Evolutionary conservation across 2,113 vertebrate species (phyloP), one percentile per base, ranked within the genome.

Genomic region (Argyrosomus japonicus): DNA sequence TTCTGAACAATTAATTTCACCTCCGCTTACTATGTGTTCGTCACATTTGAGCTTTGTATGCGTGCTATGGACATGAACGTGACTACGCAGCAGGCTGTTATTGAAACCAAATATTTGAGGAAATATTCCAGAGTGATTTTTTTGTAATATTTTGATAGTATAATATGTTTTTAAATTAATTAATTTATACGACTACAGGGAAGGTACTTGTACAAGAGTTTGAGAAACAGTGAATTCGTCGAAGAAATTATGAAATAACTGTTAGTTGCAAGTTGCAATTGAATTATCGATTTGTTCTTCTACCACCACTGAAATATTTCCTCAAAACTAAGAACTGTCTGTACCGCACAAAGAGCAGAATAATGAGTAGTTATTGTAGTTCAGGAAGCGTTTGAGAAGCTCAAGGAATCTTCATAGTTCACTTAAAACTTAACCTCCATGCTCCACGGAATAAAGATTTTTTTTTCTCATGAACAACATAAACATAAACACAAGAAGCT

Each of bases 381-480:
- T 89, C 75, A 85, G 2, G 29, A 68, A 3, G 50, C 69, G 40
- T 89, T 63, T 57, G 36, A 82, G 50, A 68, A 45, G 68, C 72
- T 65, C 67, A 51, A 78, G 15, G 14, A 77, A 29, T 77, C 76
- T 47, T 86, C 53, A 73, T 71, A 61, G 74, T 64, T 85, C 25
- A 77, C 78, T 88, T 83, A 81, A 81, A n/a, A 77, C 80, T 88
- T 83, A 85, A 81, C 77, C 67, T 74, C 68, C 6, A 23, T 23
- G 70, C 74, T 72, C 27, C 12, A 0, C 32, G 32, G 62, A 72
- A 64, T 75, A 43, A 67, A 70, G 62, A 72, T 27, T 29, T 40
- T 21, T 19, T 19, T 36, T 50, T 57, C 58, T 82, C 21, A 50
- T 63, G 65, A 87, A 80, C 69, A 75, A 76, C 18, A 68, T 17